A percentile compares a stretch with the other conserved stretches of the same genome.
These are phyloP conservation scores for Cataglyphis livida DNA, from an alignment of 2,888 invertebrate genomes.

Conservation along the genomic window DNA sequence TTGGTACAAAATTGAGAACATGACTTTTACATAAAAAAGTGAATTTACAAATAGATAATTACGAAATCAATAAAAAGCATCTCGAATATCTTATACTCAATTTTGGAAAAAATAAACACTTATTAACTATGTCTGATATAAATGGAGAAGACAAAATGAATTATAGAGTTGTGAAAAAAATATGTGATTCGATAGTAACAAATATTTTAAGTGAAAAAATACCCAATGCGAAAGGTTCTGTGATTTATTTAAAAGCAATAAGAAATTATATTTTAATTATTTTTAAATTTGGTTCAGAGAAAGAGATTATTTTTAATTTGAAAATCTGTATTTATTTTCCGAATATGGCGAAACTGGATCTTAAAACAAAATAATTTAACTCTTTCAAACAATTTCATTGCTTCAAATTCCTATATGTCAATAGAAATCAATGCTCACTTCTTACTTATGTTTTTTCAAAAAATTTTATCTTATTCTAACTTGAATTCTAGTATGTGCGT, in stretches of 20 bases:
- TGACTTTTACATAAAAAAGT: too few relatives aligned
- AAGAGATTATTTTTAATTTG: conserved; percentile 13
- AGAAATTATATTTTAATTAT: not conserved
- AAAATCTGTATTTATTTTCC: conserved; percentile 15
- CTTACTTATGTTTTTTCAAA: conserved; percentile 15
- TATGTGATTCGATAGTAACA: not conserved
- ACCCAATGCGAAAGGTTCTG: not conserved
- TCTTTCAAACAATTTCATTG: not conserved
- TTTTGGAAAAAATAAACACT: too few relatives aligned
- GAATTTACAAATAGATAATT: too few relatives aligned
- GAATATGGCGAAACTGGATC: conserved; percentile 8
- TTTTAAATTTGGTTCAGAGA: not conserved
- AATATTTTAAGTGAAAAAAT: conserved; percentile 15
- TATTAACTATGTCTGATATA: too few relatives aligned
- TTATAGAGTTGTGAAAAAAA: too few relatives aligned
- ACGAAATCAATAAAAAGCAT: too few relatives aligned
- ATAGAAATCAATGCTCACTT: conserved; percentile 15
- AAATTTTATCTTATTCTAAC: conserved; percentile 14
- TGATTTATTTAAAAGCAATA: not conserved
- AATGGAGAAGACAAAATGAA: too few relatives aligned
- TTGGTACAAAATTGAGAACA: too few relatives aligned
- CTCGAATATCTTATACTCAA: too few relatives aligned
- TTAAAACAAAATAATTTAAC: conserved; percentile 3
- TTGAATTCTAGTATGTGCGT: conserved; percentile 20
- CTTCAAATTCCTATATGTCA: conserved; percentile 5